These are phyloP conservation scores for Chaetophractus vellerosus DNA, from an alignment of 2,797 vertebrate genomes.

Conservation along the genomic window DNA sequence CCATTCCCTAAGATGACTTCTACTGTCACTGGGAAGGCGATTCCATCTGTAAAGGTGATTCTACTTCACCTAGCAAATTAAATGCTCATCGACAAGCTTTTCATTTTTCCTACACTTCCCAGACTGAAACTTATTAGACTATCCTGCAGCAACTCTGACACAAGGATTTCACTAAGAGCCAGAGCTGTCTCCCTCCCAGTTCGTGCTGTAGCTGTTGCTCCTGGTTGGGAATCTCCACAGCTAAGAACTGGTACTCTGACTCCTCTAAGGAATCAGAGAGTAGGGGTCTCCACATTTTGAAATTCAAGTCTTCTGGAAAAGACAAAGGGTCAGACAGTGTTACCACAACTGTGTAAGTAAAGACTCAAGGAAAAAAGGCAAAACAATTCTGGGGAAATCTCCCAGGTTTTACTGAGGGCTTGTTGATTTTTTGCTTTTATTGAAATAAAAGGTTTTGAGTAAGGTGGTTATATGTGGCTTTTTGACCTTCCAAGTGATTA, in stretches of 20 bases:
- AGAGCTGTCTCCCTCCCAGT: neutral
- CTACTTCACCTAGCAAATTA: slow-evolving; percentile 43
- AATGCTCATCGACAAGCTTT: neutral
- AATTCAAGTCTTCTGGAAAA: slow-evolving; percentile 34
- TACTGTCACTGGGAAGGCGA: neutral
- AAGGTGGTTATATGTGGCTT: slow-evolving; percentile 43
- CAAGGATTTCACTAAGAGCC: neutral
- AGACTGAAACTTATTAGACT: slow-evolving; percentile 37
- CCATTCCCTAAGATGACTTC: slow-evolving; percentile 19
- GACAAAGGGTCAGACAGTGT: neutral
- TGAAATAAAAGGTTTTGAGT: slow-evolving; percentile 51
- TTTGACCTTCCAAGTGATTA: slow-evolving; percentile 48
- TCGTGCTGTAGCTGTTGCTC: neutral
- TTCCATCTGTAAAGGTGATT: slow-evolving; percentile 22
- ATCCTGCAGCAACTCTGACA: neutral
- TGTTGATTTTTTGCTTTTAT: slow-evolving; percentile 62
- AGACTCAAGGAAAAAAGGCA: neutral
- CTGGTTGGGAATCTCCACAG: neutral
- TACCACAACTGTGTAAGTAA: neutral
- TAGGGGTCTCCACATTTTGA: neutral
- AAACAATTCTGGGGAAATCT: slow-evolving; percentile 25
- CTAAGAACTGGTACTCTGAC: neutral
- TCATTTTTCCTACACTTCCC: slow-evolving; percentile 25
- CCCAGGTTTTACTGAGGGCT: slow-evolving; percentile 32
- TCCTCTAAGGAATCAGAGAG: neutral